phyloP scores from a whole-genome alignment of 2,888 invertebrate genomes.

The Neoitamus cyanurus region DNA sequence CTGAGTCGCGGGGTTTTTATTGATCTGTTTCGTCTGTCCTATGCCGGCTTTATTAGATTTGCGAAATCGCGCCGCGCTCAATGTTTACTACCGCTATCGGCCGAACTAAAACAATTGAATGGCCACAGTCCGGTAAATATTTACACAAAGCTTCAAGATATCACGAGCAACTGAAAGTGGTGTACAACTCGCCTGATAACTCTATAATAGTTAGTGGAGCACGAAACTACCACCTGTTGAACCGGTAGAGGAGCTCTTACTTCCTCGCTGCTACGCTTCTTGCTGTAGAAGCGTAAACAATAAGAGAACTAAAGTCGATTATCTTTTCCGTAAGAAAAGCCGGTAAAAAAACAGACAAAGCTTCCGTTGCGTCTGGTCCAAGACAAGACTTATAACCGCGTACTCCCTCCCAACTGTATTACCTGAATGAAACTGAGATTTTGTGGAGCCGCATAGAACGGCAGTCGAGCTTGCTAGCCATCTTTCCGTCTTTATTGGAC shows the following conservation, averaged over 20 bases:
- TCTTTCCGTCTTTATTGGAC: not conserved
- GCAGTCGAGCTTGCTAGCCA: not conserved
- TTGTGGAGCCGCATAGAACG: not conserved
- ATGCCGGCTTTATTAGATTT: not conserved
- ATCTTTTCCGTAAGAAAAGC: not conserved
- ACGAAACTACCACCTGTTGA: conserved; percentile 16
- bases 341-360: not conserved
- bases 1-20: not conserved
- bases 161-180: not conserved
- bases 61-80: not conserved
- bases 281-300: not conserved
- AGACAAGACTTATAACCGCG: not conserved
- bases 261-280: not conserved
- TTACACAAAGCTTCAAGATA: not conserved
- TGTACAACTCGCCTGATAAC: not conserved
- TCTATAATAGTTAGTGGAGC: not conserved
- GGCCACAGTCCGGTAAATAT: not conserved
- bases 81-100: not conserved
- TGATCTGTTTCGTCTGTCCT: not conserved
- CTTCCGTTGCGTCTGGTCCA: not conserved
- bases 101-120: not conserved
- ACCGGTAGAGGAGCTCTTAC: not conserved
- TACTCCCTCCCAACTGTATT: not conserved
- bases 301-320: not conserved
- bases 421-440: conserved; percentile 31